Evolutionary conservation across 2,113 vertebrate genomes (phyloP).

Genomic region (Lophotis ruficrista): DNA sequence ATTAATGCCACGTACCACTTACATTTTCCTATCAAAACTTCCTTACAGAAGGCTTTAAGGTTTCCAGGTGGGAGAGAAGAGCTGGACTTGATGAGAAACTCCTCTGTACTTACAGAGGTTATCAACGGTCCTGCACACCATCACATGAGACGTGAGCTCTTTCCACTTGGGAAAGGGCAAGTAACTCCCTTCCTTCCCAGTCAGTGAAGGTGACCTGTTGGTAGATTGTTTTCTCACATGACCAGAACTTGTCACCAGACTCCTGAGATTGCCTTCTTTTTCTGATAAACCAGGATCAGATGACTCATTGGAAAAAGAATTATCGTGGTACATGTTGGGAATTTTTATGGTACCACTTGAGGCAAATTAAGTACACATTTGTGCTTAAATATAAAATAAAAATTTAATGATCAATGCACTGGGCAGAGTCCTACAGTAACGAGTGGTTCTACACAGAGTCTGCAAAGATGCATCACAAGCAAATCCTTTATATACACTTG

Average conservation of each 20-base stretch:
- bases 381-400: background rate
- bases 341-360: background rate
- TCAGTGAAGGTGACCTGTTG: background rate
- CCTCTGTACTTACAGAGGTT: background rate
- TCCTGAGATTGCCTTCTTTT: background rate
- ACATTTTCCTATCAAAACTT: background rate
- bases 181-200: background rate
- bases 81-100: background rate
- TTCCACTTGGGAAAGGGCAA: background rate
- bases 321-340: background rate
- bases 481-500: rapidly evolving
- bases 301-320: background rate
- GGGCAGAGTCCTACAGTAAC: background rate
- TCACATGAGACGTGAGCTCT: rapidly evolving
- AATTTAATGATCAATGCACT: background rate
- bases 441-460: background rate
- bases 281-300: background rate
- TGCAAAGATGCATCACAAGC: background rate
- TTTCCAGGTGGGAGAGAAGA: background rate
- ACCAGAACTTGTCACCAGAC: background rate
- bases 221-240: background rate
- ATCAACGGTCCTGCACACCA: background rate
- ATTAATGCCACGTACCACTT: background rate
- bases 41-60: background rate
- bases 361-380: background rate